These are phyloP conservation scores for Alligator mississippiensis DNA, from an alignment of 2,113 vertebrate genomes.

Conservation along the genomic window DNA sequence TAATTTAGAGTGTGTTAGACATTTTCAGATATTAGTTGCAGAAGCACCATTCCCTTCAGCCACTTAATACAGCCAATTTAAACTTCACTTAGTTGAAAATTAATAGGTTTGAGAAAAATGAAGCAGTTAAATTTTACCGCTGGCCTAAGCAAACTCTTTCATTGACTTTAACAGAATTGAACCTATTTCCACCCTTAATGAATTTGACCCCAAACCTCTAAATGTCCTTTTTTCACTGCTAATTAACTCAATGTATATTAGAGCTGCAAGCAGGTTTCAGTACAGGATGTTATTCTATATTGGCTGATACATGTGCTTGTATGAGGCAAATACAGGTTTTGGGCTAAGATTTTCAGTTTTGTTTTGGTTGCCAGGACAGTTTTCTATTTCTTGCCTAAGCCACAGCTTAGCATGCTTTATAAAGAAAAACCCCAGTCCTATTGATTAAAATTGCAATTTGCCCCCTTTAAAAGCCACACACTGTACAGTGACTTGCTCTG, in stretches of 20 bases:
- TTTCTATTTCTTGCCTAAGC: not conserved
- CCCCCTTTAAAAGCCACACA: not conserved
- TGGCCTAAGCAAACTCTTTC: not conserved
- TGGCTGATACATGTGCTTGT: not conserved
- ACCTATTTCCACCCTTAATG: not conserved
- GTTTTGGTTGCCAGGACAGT: not conserved
- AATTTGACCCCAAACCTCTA: not conserved
- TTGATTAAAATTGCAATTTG: not conserved
- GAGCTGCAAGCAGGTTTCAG: not conserved
- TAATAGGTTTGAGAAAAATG: not conserved
- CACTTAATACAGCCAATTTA: not conserved
- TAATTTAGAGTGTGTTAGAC: not conserved
- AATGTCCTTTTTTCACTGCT: not conserved
- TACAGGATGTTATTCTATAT: accelerated
- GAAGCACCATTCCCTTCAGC: not conserved
- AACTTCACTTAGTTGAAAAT: not conserved
- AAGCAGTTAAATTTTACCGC: accelerated
- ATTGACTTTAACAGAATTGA: not conserved
- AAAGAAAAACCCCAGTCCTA: not conserved
- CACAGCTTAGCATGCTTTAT: not conserved
- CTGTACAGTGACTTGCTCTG: not conserved
- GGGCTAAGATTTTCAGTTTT: not conserved
- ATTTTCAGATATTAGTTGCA: not conserved
- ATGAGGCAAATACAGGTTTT: accelerated
- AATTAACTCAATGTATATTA: accelerated